Evolutionary conservation across 53 echinoderm and acorn worm species (phyloP), one percentile per base, ranked within the genome.

Genomic region (Glandiceps talaboti): DNA sequence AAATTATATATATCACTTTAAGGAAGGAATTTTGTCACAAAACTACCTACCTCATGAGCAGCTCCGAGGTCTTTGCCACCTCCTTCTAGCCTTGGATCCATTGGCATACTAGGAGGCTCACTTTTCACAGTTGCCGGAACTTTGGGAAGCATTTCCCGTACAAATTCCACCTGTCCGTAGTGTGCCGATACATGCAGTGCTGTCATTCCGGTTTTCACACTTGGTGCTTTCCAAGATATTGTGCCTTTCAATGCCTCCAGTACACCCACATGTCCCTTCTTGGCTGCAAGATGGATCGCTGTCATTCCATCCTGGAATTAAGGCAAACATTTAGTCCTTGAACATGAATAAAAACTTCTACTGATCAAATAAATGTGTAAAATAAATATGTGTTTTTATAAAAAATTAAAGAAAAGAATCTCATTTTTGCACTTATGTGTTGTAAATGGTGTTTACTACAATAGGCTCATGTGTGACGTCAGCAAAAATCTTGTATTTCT

Each of bases 171-270:
- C 91, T 95, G 92, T 27, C 96, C 96, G 76, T 90, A 85, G 74
- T 96, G 92, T 28, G 96, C 96, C n/a, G 96, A 90, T 0, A 96
- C 85, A 77, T 96, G 96, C 25, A 92, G 85, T 0, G 96, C 96
- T 1, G 92, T 90, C 30, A 96, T 77, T 30, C 96, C 96, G 0
- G 90, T 92, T 87, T 90, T 92, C 73, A 92, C 90, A 33, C 92
- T 96, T 30, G 96, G 90, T 29, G 90, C 87, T 64, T 96, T 88
- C 92, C 90, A 93, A 28, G 92, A 83, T 20, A 96, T 87, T 29
- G 90, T 92, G 31, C 92, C 87, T 84, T 96, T 96, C 27, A 96
- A 84, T 6, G 88, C 87, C 27, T 90, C 96, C 77, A 96, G 82
- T 88, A 92, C 87, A 0, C 85, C 77, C 0, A 96, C 96, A 28